phyloP scores from a whole-genome alignment of 2,113 vertebrate genomes.

The Tachysurus fulvidraco region DNA sequence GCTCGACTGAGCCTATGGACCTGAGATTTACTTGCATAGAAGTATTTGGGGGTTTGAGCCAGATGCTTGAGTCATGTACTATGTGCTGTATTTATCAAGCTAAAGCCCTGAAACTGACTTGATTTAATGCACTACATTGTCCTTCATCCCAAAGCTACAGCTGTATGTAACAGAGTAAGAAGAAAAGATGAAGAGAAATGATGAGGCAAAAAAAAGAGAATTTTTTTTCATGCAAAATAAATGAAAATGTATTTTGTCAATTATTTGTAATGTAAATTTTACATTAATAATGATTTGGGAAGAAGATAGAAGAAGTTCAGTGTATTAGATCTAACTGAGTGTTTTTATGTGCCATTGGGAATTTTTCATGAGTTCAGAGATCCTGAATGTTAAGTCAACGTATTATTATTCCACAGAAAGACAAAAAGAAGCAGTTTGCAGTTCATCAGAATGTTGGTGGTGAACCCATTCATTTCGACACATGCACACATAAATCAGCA shows the following conservation, averaged over 20 bases:
- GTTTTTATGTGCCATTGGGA: background rate
- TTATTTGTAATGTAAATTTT: no score
- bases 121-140: slow-evolving; percentile 14
- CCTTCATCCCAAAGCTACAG: background rate
- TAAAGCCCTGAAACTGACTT: background rate
- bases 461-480: background rate
- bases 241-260: background rate
- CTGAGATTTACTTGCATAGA: slow-evolving; percentile 10
- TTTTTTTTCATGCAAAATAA: background rate
- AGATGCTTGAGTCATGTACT: background rate
- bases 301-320: background rate
- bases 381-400: slow-evolving; percentile 42
- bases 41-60: slow-evolving; percentile 4
- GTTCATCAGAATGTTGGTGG: background rate
- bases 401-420: background rate
- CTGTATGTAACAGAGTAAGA: background rate
- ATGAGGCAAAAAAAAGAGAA: background rate
- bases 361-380: slow-evolving; percentile 6
- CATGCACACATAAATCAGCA: slow-evolving; percentile 18
- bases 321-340: background rate
- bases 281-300: background rate
- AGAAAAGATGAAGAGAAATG: background rate
- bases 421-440: background rate
- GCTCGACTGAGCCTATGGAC: background rate
- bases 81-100: slow-evolving; percentile 34